A percentile compares a stretch with the other conserved stretches of the same genome.
phyloP scores from a whole-genome alignment of 2,797 vertebrate genomes.

The Anguilla marmorata region DNA sequence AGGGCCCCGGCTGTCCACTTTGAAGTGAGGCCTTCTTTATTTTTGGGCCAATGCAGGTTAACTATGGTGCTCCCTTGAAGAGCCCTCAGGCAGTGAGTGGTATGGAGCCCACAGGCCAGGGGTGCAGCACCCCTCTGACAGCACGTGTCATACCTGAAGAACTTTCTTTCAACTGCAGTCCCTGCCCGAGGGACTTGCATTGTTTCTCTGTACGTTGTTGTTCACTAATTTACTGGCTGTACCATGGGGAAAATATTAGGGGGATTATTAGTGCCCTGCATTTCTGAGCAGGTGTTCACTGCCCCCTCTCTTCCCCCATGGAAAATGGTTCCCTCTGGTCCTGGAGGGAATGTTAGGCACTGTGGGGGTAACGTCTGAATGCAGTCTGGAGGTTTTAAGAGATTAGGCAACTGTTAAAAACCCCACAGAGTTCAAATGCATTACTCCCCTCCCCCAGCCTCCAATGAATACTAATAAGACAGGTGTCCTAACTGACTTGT shows the following conservation, averaged over 20 bases:
- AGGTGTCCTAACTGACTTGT: constrained; percentile 34
- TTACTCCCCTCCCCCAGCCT: constrained; percentile 5
- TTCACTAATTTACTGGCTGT: not conserved
- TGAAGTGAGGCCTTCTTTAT: constrained; percentile 2
- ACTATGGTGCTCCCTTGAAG: not conserved
- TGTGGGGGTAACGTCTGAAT: constrained; percentile 12
- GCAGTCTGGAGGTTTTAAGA: constrained; percentile 17
- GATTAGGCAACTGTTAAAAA: constrained; percentile 1
- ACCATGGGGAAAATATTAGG: not conserved
- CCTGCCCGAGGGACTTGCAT: not conserved
- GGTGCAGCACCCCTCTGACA: not conserved
- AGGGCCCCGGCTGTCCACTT: not conserved
- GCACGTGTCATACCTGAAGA: not conserved
- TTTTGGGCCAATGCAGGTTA: not conserved
- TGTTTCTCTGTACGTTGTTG: not conserved
- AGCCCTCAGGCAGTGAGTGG: not conserved
- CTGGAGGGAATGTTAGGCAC: not conserved
- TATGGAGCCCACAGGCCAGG: not conserved
- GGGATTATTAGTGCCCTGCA: constrained; percentile 17
- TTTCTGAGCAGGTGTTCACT: constrained; percentile 60
- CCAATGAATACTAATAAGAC: constrained; percentile 38
- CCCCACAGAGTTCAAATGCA: constrained; percentile 12
- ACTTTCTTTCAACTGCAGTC: not conserved
- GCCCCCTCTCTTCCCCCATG: not conserved
- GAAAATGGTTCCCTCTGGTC: constrained; percentile 32